These are phyloP conservation scores for Nasonia longicornis DNA, from an alignment of 1,140 invertebrate species.

Conservation along the genomic window DNA sequence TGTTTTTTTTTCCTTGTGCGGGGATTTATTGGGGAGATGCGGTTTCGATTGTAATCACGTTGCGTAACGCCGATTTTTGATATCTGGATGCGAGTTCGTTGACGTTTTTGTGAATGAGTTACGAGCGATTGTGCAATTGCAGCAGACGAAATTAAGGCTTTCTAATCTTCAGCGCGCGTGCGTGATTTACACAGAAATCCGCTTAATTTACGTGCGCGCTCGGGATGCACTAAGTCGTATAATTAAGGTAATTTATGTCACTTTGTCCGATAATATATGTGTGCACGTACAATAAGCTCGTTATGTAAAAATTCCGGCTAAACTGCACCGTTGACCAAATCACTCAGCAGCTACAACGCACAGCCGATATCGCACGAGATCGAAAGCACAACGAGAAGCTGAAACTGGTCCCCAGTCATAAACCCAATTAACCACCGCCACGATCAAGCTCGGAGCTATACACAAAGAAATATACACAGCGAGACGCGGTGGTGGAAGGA, in stretches of 20 bases:
- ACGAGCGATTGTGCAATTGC: background rate
- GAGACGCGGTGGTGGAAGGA: slow-evolving; percentile 2
- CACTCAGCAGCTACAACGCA: background rate
- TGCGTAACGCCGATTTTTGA: no score
- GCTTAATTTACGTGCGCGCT: background rate
- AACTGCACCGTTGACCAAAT: background rate
- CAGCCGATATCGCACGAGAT: background rate
- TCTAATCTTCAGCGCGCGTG: background rate
- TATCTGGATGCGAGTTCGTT: no score
- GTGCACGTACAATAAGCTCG: background rate
- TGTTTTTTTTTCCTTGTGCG: background rate
- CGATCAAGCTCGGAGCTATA: background rate
- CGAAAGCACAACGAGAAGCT: background rate
- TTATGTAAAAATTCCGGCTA: background rate
- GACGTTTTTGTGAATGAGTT: background rate
- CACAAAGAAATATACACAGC: background rate
- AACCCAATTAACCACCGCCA: background rate
- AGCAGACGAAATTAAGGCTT: background rate
- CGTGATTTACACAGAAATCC: background rate
- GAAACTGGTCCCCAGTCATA: slow-evolving; percentile 4
- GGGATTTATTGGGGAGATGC: no score
- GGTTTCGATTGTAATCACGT: no score
- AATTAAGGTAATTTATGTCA: background rate
- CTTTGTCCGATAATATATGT: background rate
- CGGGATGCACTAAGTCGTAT: background rate